Evolutionary conservation across 2,797 vertebrate genomes (phyloP).

Genomic region (Girardinus metallicus): DNA sequence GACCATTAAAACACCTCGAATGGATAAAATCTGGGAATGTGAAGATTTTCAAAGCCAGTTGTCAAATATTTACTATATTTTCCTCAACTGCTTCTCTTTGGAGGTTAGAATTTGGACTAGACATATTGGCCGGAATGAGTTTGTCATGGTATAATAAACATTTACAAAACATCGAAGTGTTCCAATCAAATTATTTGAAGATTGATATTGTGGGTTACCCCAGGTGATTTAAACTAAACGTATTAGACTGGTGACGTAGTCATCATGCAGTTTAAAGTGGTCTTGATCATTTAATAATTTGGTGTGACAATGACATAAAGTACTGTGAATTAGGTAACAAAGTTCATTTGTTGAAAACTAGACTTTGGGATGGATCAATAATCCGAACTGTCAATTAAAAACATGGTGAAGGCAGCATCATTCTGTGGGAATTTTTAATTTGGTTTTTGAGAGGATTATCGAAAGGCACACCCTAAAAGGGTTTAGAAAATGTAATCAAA

Average conservation of each 20-base stretch:
- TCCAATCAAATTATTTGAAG: background rate
- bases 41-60: slow-evolving; percentile 15
- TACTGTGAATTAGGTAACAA: background rate
- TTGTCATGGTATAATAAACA: background rate
- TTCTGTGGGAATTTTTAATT: background rate
- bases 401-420: background rate
- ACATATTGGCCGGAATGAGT: slow-evolving; percentile 18
- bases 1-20: slow-evolving; percentile 40
- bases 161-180: background rate
- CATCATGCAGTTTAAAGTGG: background rate
- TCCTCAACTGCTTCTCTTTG: slow-evolving; percentile 47
- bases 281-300: background rate
- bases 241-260: background rate
- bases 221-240: background rate
- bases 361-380: background rate
- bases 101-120: slow-evolving; percentile 52
- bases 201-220: background rate
- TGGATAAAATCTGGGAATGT: slow-evolving; percentile 45
- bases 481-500: background rate
- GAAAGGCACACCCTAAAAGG: background rate
- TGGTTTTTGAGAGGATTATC: background rate
- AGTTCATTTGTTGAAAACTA: background rate
- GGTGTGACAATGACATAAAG: background rate
- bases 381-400: background rate
- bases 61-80: slow-evolving; percentile 3